Conservation (phyloP, 53 echinoderm and acorn worm genomes). For the Stichopus horrens region DNA sequence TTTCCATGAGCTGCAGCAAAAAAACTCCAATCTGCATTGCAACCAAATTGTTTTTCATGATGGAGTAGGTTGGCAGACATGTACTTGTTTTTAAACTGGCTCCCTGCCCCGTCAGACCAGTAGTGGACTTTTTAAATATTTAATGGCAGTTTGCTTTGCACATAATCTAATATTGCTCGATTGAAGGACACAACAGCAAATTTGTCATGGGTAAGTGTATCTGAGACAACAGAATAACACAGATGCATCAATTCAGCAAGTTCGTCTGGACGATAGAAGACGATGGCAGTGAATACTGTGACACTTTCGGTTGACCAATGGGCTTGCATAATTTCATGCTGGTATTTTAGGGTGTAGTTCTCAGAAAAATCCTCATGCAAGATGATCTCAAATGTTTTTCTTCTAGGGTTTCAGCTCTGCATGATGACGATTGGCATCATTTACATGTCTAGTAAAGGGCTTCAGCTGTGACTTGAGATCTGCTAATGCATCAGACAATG, state of each 20-base stretch:
- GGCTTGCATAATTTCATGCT: slow-evolving; percentile 32
- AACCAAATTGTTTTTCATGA: slow-evolving; percentile 6
- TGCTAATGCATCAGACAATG: slow-evolving; percentile 16
- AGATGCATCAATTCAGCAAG: slow-evolving; percentile 15
- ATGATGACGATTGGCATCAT: slow-evolving; percentile 25
- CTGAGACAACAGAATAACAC: slow-evolving; percentile 27
- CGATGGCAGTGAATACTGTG: slow-evolving; percentile 28
- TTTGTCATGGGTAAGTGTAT: slow-evolving; percentile 24
- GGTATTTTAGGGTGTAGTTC: slow-evolving; percentile 27
- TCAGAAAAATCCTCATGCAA: slow-evolving; percentile 26
- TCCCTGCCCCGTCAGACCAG: slow-evolving; percentile 30
- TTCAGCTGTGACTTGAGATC: slow-evolving; percentile 16
- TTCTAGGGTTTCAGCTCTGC: slow-evolving; percentile 28
- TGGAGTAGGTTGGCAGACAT: slow-evolving; percentile 22
- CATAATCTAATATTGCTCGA: neutral
- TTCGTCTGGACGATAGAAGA: slow-evolving; percentile 18
- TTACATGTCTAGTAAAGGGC: slow-evolving; percentile 33
- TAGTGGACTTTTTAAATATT: slow-evolving; percentile 11
- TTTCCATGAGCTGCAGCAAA: slow-evolving; percentile 34
- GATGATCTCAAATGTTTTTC: neutral
- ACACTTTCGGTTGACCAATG: slow-evolving; percentile 38
- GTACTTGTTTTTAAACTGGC: slow-evolving; percentile 26
- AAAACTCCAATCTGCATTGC: neutral
- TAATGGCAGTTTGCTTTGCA: slow-evolving; percentile 12
- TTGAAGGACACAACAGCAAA: slow-evolving; percentile 26